A percentile compares a stretch with the other conserved stretches of the same genome.
phyloP scores from a whole-genome alignment of 2,113 vertebrate species.

The Antidorcas marsupialis region DNA sequence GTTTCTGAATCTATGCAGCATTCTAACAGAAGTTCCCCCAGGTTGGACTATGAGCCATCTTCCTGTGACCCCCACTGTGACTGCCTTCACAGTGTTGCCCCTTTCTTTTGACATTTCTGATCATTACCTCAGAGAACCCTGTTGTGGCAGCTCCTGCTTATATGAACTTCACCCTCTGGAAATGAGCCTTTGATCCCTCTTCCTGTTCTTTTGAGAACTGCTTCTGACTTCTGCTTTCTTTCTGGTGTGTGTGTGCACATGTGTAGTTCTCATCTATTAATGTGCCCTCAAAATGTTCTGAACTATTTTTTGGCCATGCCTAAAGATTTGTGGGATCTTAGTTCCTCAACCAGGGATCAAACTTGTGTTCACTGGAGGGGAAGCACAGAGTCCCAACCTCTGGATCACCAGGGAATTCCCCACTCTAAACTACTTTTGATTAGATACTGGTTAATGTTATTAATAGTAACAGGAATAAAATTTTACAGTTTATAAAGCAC shows the following conservation, averaged over 20 bases:
- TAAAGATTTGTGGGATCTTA: background rate
- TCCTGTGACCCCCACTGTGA: background rate
- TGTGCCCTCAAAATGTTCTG: background rate
- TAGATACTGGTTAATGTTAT: background rate
- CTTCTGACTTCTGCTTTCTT: background rate
- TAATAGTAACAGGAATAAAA: background rate
- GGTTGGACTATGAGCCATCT: background rate
- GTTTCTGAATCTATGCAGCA: background rate
- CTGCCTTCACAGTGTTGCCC: background rate
- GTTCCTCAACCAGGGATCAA: background rate
- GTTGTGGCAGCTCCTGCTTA: background rate
- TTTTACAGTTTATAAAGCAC: background rate
- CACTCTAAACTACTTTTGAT: background rate
- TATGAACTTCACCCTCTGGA: background rate
- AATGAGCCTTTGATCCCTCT: background rate
- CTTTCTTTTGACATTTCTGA: background rate
- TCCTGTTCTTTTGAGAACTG: background rate
- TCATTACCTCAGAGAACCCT: background rate
- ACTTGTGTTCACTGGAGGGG: background rate
- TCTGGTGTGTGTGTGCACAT: accelerated
- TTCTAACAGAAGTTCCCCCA: background rate
- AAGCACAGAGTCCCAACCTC: background rate
- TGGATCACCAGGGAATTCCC: background rate
- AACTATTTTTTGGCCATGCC: background rate
- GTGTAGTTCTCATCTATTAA: background rate